Conservation (phyloP, 2,888 invertebrate species). For the Odontothrips loti region DNA sequence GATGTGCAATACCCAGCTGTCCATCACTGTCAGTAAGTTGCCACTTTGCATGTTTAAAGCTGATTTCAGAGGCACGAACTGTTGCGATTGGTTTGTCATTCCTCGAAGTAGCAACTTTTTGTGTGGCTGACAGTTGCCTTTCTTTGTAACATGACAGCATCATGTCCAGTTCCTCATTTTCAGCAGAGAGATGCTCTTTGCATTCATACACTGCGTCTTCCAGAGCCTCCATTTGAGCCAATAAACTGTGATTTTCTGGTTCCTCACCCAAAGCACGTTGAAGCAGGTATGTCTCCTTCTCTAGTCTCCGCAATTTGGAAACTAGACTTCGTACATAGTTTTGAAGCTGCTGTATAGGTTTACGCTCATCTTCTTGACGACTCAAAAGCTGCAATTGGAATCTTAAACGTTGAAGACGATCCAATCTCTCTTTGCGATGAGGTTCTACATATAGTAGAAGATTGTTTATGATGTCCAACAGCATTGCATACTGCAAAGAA, state of each 20-base stretch:
- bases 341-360: constrained; percentile 87
- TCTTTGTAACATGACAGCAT: constrained; percentile 92
- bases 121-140: constrained; percentile 57
- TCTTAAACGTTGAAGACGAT: constrained; percentile 84
- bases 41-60: constrained; percentile 98
- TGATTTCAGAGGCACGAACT: constrained; percentile 87
- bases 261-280: constrained; percentile 74
- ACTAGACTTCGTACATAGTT: constrained; percentile 69
- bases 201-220: constrained; percentile 80
- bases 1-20: constrained; percentile 94
- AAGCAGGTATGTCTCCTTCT: constrained; percentile 83
- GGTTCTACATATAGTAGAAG: constrained; percentile 94
- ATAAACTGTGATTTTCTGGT: constrained; percentile 55
- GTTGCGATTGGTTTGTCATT: constrained; percentile 66
- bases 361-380: constrained; percentile 77
- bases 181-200: constrained; percentile 79
- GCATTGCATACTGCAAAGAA: constrained; percentile 92
- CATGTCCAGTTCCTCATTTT: constrained; percentile 91
- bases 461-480: constrained; percentile 96
- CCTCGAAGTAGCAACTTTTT: constrained; percentile 58
- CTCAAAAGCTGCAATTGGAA: constrained; percentile 90
- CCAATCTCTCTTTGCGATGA: constrained; percentile 84
- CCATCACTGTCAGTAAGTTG: constrained; percentile 95
- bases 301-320: constrained; percentile 76
- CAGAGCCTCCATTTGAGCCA: constrained; percentile 66